Conservation (phyloP, 1,140 invertebrate species). For the Cotesia glomerata region DNA sequence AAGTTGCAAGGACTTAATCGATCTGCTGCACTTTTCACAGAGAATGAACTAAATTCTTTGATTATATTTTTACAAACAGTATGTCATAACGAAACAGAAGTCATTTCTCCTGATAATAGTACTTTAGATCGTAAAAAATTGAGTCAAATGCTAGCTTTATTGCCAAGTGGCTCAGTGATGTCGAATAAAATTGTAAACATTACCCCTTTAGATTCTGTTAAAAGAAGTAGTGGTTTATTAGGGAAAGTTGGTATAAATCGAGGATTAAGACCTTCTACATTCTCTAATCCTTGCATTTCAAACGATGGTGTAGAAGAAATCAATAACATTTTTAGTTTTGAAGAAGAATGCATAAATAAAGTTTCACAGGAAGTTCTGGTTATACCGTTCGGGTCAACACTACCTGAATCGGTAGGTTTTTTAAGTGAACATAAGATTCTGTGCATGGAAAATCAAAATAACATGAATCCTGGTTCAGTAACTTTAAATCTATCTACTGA, state of each 20-base stretch:
- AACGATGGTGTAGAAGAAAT: conserved; percentile 55
- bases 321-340: conserved; percentile 52
- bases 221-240: conserved; percentile 48
- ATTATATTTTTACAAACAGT: conserved; percentile 64
- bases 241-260: conserved; percentile 54
- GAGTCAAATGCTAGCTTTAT: conserved; percentile 50
- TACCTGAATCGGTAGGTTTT: conserved; percentile 71
- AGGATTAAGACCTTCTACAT: conserved; percentile 42
- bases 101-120: conserved; percentile 19
- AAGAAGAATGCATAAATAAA: conserved; percentile 54
- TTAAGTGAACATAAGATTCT: conserved; percentile 75
- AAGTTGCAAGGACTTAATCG: conserved; percentile 69
- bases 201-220: conserved; percentile 44
- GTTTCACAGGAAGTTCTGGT: conserved; percentile 68
- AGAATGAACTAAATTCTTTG: conserved; percentile 70
- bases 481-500: conserved; percentile 51
- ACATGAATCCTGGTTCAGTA: conserved; percentile 45
- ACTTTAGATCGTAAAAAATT: conserved; percentile 49
- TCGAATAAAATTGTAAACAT: conserved; percentile 44
- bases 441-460: conserved; percentile 58
- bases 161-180: conserved; percentile 43
- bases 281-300: conserved; percentile 42
- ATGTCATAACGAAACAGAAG: conserved; percentile 31
- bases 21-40: conserved; percentile 72
- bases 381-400: conserved; percentile 68